Evolutionary conservation across 2,888 invertebrate genomes (phyloP), one percentile per base, ranked within the genome.

Genomic region (Papilio demoleus): DNA sequence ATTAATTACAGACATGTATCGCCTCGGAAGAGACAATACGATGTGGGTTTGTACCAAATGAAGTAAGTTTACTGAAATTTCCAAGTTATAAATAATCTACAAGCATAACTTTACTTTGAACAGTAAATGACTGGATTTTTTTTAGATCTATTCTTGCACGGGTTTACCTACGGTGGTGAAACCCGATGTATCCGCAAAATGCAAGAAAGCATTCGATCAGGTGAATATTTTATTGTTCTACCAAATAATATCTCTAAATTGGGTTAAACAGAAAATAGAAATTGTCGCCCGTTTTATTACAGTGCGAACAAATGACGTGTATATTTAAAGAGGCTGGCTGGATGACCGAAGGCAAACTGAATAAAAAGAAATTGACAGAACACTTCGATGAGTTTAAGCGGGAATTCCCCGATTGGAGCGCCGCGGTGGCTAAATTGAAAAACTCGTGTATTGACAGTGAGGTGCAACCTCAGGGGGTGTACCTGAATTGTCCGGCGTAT

Each of bases 221-320:
- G 86, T 84, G 73, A 73, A 73, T 65, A 59, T 34, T 31, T 56
- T 34, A 19, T 27, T 56, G 2, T 36, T 24, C 11, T 9, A 38
- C 4, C 9, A n/a, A n/a, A n/a, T n/a, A n/a, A n/a, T n/a, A n/a
- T 31, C 31, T 4, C 31, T 42, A 42, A 42, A 42, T 1, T 17
- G n/a, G n/a, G 4, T 6, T 17, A 40, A 40, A 40, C 4, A n/a
- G 4, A 11, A 17, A 17, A 17, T 42, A n/a, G 5, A n/a, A n/a
- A n/a, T n/a, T 1, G 47, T 38, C 9, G 17, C 12, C 50, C 59
- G 38, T n/a, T 45, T 67, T 19, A 53, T 81, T 82, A 14, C 79
- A 90, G 90, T 90, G 90, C 62, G 85, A 84, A 0, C 72, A 40
- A 27, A 67, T 83, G 38, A 86, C 79, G 2, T 90, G 90, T 72